Evolutionary conservation across 1,140 invertebrate genomes (phyloP).

Genomic region (Aphelinus atriplicis): DNA sequence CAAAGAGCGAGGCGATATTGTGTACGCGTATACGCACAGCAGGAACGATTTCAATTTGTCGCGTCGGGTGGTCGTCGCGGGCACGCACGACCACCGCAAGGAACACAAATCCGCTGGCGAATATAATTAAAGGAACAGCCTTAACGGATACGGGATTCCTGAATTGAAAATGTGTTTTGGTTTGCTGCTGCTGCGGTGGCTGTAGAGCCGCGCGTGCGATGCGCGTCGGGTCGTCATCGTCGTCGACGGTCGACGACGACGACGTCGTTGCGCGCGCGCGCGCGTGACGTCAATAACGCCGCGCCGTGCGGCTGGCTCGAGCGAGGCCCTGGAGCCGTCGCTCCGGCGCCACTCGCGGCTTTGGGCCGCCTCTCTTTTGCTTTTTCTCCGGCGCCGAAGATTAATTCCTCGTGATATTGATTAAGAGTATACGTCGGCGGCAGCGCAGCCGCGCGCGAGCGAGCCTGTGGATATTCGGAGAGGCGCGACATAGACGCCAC

Average conservation of each 20-base stretch:
- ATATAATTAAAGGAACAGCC: constrained; percentile 40
- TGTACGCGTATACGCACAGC: too few species aligned
- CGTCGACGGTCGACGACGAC: too few species aligned
- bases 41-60: constrained; percentile 12
- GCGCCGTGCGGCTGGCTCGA: constrained; percentile 42
- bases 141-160: constrained; percentile 44
- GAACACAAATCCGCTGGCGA: background rate
- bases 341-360: background rate
- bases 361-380: background rate
- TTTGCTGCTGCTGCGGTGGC: constrained; percentile 14
- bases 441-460: background rate
- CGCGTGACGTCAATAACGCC: constrained; percentile 44
- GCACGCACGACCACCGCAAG: too few species aligned
- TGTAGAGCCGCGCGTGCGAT: too few species aligned
- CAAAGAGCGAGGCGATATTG: background rate
- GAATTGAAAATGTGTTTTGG: constrained; percentile 49
- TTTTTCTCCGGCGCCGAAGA: background rate
- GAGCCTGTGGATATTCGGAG: constrained; percentile 6
- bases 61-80: background rate
- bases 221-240: too few species aligned
- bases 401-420: constrained; percentile 26
- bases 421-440: constrained; percentile 20
- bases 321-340: background rate
- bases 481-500: background rate
- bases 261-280: background rate